Evolutionary conservation across 2,797 vertebrate genomes (phyloP).

Genomic region (Syndactyla subalaris): DNA sequence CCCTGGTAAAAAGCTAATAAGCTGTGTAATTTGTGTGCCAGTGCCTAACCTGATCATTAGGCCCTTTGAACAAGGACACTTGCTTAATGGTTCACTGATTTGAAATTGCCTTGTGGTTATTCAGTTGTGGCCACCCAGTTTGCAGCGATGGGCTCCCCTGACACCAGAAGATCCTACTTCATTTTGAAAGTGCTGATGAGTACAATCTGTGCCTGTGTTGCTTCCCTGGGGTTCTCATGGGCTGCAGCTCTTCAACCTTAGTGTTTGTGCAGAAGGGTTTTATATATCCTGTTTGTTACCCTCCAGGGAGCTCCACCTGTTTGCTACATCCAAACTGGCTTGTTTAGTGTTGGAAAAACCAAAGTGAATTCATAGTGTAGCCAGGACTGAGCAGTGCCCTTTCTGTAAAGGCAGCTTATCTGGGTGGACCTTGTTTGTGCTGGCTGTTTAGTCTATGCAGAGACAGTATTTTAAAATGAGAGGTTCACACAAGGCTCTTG

Average conservation of each 20-base stretch:
- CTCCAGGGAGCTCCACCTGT: background rate
- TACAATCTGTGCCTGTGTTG: background rate
- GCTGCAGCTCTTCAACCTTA: background rate
- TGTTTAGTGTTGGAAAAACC: background rate
- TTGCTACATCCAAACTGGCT: background rate
- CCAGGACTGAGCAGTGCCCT: background rate
- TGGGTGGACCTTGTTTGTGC: background rate
- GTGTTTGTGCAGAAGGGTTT: background rate
- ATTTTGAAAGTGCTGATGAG: background rate
- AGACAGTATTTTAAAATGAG: background rate
- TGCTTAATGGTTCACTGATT: constrained; percentile 19
- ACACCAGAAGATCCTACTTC: background rate
- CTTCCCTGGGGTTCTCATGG: background rate
- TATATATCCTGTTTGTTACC: background rate
- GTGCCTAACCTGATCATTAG: background rate
- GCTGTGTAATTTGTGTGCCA: background rate
- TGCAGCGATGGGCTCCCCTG: background rate
- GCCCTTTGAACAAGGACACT: background rate
- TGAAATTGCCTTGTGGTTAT: background rate
- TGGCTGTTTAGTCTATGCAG: background rate
- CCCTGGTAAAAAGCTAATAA: background rate
- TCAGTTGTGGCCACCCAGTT: background rate
- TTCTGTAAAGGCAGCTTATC: background rate
- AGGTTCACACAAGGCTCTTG: background rate
- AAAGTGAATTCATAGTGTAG: background rate